Conservation (phyloP, 2,888 invertebrate genomes). For the Cerceris ruficornis region DNA sequence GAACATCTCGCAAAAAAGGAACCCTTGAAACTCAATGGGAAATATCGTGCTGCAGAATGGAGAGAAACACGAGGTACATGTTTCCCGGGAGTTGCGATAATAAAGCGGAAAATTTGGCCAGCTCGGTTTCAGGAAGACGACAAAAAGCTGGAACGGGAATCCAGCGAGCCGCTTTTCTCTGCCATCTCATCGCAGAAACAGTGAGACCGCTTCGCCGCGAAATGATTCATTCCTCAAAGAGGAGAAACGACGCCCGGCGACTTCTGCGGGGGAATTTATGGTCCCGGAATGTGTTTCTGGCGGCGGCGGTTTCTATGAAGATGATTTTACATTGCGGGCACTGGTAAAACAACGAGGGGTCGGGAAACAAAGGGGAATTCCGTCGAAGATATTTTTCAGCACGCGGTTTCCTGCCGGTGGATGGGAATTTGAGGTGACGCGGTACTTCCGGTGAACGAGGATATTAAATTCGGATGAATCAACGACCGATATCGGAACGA, state of each 20-base stretch:
- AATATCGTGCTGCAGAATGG: neutral
- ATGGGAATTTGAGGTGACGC: too few relatives aligned
- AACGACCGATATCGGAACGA: too few relatives aligned
- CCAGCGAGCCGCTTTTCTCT: neutral
- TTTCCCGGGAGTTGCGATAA: neutral
- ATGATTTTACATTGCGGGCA: slow-evolving; percentile 5
- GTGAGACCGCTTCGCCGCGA: neutral
- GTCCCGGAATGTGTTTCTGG: neutral
- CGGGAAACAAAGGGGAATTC: neutral
- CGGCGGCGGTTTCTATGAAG: slow-evolving; percentile 3
- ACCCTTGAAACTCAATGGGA: neutral
- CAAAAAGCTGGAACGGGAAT: neutral
- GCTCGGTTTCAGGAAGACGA: neutral
- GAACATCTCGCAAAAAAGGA: neutral
- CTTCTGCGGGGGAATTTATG: slow-evolving; percentile 25
- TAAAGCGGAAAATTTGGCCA: neutral
- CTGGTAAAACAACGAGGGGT: slow-evolving; percentile 26
- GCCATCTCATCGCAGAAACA: neutral
- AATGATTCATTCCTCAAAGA: slow-evolving; percentile 24
- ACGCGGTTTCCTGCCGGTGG: too few relatives aligned
- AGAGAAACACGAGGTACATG: neutral
- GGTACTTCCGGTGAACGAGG: too few relatives aligned
- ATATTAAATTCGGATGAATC: too few relatives aligned
- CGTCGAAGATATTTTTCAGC: too few relatives aligned
- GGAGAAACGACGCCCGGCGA: neutral